These are phyloP conservation scores for Spermophilus dauricus DNA, from an alignment of 2,113 vertebrate genomes.

Conservation along the genomic window DNA sequence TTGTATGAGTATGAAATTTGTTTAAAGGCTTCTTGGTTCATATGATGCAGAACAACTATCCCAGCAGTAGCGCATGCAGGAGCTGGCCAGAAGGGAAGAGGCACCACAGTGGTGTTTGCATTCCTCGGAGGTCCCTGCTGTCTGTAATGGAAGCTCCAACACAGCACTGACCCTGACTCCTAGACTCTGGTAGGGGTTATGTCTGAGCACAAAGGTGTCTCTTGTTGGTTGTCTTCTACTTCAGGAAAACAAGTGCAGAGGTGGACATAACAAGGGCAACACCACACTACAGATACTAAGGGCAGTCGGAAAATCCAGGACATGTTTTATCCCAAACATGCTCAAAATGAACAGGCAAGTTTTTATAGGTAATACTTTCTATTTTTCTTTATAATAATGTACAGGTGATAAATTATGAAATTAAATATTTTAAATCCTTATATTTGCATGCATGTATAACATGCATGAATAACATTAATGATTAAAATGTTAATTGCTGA, in stretches of 20 bases:
- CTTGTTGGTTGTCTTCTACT: not conserved
- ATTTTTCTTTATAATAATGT: not conserved
- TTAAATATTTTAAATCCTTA: not conserved
- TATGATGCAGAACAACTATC: not conserved
- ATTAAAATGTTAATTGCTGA: not conserved
- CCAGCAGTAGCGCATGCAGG: not conserved
- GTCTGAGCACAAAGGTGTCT: not conserved
- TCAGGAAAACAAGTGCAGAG: not conserved
- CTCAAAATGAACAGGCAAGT: not conserved
- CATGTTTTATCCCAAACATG: not conserved
- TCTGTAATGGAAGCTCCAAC: not conserved
- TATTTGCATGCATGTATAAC: not conserved
- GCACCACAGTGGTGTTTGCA: rapidly evolving
- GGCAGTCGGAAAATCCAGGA: not conserved
- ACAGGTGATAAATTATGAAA: not conserved
- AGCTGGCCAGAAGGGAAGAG: not conserved
- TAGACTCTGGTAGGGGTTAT: not conserved
- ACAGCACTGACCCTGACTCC: not conserved
- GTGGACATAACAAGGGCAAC: not conserved
- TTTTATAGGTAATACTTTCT: no score
- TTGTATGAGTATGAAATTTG: not conserved
- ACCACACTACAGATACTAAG: not conserved
- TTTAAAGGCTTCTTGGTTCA: not conserved
- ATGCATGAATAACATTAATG: not conserved
- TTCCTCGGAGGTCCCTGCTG: no score